Base-by-base conservation (phyloP, 2,797 vertebrate species). In the Xyrichtys novacula region DNA sequence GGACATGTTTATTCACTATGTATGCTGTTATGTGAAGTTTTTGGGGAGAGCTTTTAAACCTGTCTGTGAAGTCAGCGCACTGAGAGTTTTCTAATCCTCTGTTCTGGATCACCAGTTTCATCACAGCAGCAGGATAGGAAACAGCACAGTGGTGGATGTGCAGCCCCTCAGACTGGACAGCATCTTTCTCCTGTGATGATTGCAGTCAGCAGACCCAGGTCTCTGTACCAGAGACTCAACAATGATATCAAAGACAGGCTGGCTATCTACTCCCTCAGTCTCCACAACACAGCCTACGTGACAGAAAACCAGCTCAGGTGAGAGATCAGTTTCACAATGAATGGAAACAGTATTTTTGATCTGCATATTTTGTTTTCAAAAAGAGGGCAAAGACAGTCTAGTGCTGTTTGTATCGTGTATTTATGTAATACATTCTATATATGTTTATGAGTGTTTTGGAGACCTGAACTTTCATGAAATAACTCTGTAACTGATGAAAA, bases 191-290 rank as follows among this genome's bases (percentile, higher is more conserved):
- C 59, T 38, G 71, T n/a, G 62, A 89, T 87, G 88, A 73, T 81
- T 19, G 23, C 80, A 34, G 57, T 82, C 65, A 78, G 63, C 68
- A 86, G 74, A 81, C 63, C 83, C 68, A 78, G 71, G 65, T 82
- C 80, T 71, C 80, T 85, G 26, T 87, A 85, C 78, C 84, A 83
- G 64, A 88, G 83, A 60, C 64, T 88, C 3, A 72, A 72, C 56
- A 63, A 16, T 16, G 79, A 82, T 52, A 42, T 69, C 52, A 85
- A 72, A 67, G 70, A 77, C 54, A 76, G 71, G 7, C 72, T 64
- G 58, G 22, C 85, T 52, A 46, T 43, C 46, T 55, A 20, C 71
- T 48, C 65, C 16, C 29, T 50, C 32, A 71, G 42, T 66, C 38
- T 49, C 29, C 40, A 59, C 31, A 52, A 61, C 59, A 39, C 44